Evolutionary conservation across 2,888 invertebrate genomes (phyloP).

Genomic region (Rhingia rostrata): DNA sequence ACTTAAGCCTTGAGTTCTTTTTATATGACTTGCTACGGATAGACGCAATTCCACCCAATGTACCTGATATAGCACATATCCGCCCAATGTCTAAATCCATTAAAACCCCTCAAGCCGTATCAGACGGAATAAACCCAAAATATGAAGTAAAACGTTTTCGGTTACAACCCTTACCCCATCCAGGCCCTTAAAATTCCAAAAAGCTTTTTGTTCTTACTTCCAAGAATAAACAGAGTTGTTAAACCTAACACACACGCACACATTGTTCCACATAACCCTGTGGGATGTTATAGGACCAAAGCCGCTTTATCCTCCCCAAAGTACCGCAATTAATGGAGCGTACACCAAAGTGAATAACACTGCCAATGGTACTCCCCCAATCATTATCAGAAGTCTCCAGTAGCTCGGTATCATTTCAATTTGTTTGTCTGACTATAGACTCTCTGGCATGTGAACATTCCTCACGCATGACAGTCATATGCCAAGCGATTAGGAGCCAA

Average conservation of each 20-base stretch:
- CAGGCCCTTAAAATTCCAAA: neutral
- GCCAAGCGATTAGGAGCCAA: constrained; percentile 33
- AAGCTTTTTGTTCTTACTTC: constrained; percentile 23
- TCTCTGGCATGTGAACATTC: constrained; percentile 21
- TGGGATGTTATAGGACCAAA: constrained; percentile 10
- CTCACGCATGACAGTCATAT: constrained; percentile 57
- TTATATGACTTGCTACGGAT: neutral
- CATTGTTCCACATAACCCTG: constrained; percentile 14
- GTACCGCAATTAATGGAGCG: constrained; percentile 52
- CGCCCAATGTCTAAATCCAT: constrained; percentile 29
- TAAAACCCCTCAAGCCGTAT: constrained; percentile 44
- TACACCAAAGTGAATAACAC: constrained; percentile 39
- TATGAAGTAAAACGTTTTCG: constrained; percentile 23
- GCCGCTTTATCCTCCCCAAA: constrained; percentile 39
- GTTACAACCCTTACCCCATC: neutral
- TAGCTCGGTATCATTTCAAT: constrained; percentile 13
- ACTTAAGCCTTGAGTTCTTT: too few species aligned
- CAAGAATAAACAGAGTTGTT: constrained; percentile 19
- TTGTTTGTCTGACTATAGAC: neutral
- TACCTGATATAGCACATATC: neutral
- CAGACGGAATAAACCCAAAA: constrained; percentile 41
- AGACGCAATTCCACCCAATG: neutral
- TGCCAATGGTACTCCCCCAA: neutral
- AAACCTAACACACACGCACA: constrained; percentile 27
- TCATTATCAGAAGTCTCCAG: constrained; percentile 17